Evolutionary conservation across 2,113 vertebrate species (phyloP), one percentile per base, ranked within the genome.

Genomic region (Nymphicus hollandicus): DNA sequence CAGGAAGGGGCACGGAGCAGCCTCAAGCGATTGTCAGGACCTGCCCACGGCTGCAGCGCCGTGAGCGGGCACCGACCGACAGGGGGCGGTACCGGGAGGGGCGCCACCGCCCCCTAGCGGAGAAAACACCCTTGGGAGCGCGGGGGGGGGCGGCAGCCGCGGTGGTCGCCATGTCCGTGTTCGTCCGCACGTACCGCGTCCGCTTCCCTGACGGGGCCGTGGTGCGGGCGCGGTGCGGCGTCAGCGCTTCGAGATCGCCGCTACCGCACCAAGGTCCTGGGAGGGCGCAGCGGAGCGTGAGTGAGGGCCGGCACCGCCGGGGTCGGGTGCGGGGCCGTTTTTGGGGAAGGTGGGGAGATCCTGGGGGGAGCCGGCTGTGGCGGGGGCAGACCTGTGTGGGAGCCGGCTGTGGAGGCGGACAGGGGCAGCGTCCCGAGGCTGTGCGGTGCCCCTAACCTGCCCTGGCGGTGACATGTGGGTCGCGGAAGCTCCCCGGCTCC

Each of bases 131-230:
- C 16, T 2, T 6, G 27, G 28, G 52, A 29, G 52, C 6, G 52
- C 28, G 28, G 50, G 28, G 28, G 7, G 53, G 17, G 17, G 47
- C n/a, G 17, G 24, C 23, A 23, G 35, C 82, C 9, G 85, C 46
- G 31, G 29, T 68, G 3, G 88, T 60, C 39, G 33, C 60, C 52
- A 99, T 99, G 99, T 99, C 99, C 6, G 99, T 99, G 95, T 99
- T 99, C 91, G 99, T 99, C 22, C 99, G 99, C 19, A 99, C 99
- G 16, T 99, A 99, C 97, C 99, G 99, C 92, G 99, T 99, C 71
- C 98, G 99, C 33, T 98, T 99, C 22, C 99, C 99, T 0, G 99
- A 99, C 11, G 99, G 99, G 95, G 99, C 99, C 13, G 98, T 99
- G 80, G 99, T 99, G 55, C 96, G 99, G 99, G 83, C 99, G 98